Percentiles rank a stretch among this genome's conserved stretches.
Evolutionary conservation across 2,888 invertebrate genomes (phyloP).

Genomic region (Pecten maximus): DNA sequence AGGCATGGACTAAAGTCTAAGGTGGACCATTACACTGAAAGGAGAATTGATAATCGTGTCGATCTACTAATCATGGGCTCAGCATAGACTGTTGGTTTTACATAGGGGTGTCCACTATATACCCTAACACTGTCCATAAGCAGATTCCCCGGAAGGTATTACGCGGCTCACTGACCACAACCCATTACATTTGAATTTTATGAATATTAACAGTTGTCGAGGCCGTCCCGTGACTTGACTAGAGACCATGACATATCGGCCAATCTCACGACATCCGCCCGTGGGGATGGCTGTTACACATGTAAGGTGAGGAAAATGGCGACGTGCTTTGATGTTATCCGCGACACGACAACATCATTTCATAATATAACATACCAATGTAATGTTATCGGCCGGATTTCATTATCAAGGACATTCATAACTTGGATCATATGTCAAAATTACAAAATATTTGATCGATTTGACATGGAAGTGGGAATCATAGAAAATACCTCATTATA

Average conservation of each 20-base stretch:
- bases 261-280: not conserved
- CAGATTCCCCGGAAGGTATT: not conserved
- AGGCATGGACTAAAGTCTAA: not conserved
- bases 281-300: not conserved
- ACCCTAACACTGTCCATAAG: not conserved
- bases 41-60: constrained; percentile 1
- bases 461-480: not conserved
- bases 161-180: not conserved
- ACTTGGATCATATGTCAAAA: not conserved
- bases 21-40: not conserved
- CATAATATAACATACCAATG: not conserved
- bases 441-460: not conserved
- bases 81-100: not conserved
- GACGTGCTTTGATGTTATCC: not conserved
- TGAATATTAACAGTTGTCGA: not conserved
- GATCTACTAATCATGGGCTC: not conserved
- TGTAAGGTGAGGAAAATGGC: not conserved
- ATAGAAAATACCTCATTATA: not conserved
- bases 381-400: not conserved
- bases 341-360: not conserved
- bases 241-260: not conserved
- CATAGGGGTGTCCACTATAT: not conserved
- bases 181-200: constrained; percentile 8
- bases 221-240: not conserved
- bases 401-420: not conserved